phyloP scores from a whole-genome alignment of 2,888 invertebrate genomes.

The Arenicola marina region DNA sequence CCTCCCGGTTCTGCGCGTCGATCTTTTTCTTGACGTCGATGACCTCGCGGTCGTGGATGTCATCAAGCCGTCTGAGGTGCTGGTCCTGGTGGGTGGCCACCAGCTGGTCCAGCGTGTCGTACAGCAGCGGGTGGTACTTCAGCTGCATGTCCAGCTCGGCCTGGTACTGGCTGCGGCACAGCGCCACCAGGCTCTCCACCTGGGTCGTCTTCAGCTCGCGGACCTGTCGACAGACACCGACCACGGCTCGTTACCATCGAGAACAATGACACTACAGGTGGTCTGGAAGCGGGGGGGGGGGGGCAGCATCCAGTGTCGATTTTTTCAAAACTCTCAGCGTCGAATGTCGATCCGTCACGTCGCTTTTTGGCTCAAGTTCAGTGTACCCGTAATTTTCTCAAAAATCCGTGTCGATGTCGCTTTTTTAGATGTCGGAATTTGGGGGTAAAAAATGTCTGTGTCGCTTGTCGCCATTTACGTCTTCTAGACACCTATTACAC shows the following conservation, averaged over 20 bases:
- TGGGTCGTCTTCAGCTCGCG: not conserved
- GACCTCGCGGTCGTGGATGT: slow-evolving; percentile 58
- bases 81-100: not conserved
- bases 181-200: not conserved
- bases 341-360: no score
- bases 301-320: no score
- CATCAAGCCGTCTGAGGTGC: slow-evolving; percentile 23
- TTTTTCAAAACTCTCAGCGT: no score
- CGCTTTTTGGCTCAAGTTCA: no score
- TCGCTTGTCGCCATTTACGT: no score
- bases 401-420: no score
- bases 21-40: slow-evolving; percentile 71
- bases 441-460: no score
- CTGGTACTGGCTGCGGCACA: slow-evolving; percentile 2
- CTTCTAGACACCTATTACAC: no score
- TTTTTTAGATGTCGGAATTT: no score
- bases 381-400: no score
- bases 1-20: slow-evolving; percentile 81
- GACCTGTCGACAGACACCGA: not conserved
- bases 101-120: slow-evolving; percentile 11
- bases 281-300: no score
- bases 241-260: not conserved
- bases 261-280: no score
- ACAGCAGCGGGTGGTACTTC: slow-evolving; percentile 15
- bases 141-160: slow-evolving; percentile 4